phyloP scores from a whole-genome alignment of 2,797 vertebrate species.

The Bradypus variegatus region DNA sequence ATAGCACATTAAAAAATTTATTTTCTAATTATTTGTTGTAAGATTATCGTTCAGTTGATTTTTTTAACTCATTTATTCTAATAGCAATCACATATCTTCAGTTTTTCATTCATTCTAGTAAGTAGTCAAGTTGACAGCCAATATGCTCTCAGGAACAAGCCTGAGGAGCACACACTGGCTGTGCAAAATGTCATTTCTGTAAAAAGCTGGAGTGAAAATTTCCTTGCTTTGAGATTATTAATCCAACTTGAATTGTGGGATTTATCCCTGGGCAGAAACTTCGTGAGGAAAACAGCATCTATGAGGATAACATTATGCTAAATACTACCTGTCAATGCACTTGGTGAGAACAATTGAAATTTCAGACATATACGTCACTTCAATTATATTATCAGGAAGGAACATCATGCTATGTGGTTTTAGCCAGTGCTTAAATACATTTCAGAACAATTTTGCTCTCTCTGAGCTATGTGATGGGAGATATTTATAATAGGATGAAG shows the following conservation, averaged over 20 bases:
- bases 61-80: neutral
- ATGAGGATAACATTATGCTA: constrained; percentile 13
- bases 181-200: neutral
- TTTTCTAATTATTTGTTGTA: neutral
- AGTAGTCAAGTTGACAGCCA: neutral
- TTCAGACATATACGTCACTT: neutral
- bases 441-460: neutral
- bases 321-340: neutral
- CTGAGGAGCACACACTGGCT: neutral
- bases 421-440: neutral
- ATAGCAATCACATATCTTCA: neutral
- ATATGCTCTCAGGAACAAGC: neutral
- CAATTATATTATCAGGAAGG: neutral
- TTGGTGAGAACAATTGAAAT: neutral
- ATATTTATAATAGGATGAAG: neutral
- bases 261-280: constrained; percentile 13
- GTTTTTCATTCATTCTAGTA: neutral
- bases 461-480: neutral
- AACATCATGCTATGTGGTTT: neutral
- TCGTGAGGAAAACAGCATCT: constrained; percentile 16
- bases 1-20: neutral
- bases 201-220: neutral
- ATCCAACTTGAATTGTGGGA: neutral
- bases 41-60: neutral
- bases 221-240: constrained; percentile 11